phyloP scores from a whole-genome alignment of 2,888 invertebrate genomes.

The Mythimna lalbum region DNA sequence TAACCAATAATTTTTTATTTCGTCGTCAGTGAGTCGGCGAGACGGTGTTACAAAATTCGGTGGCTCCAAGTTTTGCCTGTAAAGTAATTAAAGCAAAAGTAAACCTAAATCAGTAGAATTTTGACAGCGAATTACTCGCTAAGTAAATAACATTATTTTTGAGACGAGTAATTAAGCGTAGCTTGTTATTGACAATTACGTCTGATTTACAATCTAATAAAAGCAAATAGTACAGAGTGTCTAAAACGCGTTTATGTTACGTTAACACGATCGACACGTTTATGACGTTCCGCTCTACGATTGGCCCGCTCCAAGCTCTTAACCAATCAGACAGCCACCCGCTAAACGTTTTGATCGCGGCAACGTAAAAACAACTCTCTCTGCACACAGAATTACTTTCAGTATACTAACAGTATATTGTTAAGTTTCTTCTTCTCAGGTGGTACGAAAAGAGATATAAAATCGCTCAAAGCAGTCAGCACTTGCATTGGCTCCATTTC shows the following conservation, averaged over 20 bases:
- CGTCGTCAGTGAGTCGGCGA: slow-evolving; percentile 87
- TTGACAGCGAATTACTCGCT: not conserved
- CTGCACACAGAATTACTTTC: not conserved
- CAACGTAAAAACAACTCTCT: no score
- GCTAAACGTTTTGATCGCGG: no score
- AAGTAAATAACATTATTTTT: no score
- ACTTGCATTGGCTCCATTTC: slow-evolving; percentile 93
- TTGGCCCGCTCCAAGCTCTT: no score
- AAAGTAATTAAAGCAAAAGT: slow-evolving; percentile 17
- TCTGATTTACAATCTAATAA: no score
- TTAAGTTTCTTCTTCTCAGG: slow-evolving; percentile 84
- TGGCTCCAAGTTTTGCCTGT: slow-evolving; percentile 81
- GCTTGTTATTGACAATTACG: no score
- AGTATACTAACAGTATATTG: slow-evolving; percentile 80
- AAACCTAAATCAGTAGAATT: not conserved
- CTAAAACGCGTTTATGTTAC: no score
- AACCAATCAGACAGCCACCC: no score
- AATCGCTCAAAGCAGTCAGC: slow-evolving; percentile 92
- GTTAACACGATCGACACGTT: no score
- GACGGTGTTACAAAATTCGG: slow-evolving; percentile 89
- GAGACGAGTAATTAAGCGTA: no score
- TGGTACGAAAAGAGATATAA: slow-evolving; percentile 87
- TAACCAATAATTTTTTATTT: slow-evolving; percentile 93
- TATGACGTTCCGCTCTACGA: no score
- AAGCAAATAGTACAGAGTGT: not conserved